These are phyloP conservation scores for Orthosia incerta DNA, from an alignment of 2,888 invertebrate genomes.

Conservation along the genomic window DNA sequence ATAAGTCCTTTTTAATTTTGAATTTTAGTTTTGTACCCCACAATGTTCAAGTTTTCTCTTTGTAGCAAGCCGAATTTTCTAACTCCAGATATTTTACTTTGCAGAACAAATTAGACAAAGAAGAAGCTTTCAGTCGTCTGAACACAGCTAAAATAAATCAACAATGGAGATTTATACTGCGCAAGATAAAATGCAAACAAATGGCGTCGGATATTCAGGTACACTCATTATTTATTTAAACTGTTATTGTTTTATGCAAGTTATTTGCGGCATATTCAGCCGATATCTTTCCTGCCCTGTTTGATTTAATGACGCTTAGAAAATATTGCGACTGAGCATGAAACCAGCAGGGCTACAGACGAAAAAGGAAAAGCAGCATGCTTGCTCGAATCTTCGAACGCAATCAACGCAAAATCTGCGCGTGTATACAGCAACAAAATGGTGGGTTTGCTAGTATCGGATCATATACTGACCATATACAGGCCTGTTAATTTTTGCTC, in stretches of 20 bases:
- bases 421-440: background rate
- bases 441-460: background rate
- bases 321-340: constrained; percentile 15
- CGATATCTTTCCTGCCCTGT: background rate
- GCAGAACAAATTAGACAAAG: constrained; percentile 95
- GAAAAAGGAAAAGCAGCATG: background rate
- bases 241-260: background rate
- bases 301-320: constrained; percentile 11
- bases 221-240: constrained; percentile 32
- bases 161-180: constrained; percentile 95
- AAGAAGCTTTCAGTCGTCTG: constrained; percentile 94
- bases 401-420: constrained; percentile 1
- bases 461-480: background rate
- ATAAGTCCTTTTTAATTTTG: too few relatives aligned
- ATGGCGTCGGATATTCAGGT: constrained; percentile 93
- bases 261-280: background rate
- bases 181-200: constrained; percentile 94
- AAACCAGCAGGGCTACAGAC: background rate
- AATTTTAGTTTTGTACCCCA: too few relatives aligned
- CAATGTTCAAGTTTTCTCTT: too few relatives aligned
- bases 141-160: constrained; percentile 96
- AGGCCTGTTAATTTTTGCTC: background rate
- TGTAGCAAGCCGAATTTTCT: background rate
- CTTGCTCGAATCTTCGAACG: background rate
- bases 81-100: constrained; percentile 57